Percentiles rank a stretch among this genome's conserved stretches.
Conservation (phyloP, 2,797 vertebrate species). For the Anisognathus igniventris region DNA sequence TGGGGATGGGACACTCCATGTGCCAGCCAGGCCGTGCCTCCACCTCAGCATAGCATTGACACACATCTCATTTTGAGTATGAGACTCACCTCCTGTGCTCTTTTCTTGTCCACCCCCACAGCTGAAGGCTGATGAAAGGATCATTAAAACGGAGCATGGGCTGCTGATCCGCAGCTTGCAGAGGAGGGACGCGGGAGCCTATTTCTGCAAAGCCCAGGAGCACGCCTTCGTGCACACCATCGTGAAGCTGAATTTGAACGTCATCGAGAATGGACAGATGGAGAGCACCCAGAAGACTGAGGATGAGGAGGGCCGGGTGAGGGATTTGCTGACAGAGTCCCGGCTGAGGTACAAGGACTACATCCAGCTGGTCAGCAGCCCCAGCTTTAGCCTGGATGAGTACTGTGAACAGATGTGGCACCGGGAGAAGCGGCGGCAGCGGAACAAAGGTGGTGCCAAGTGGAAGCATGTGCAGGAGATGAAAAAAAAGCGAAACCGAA, state of each 20-base stretch:
- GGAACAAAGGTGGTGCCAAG: constrained; percentile 82
- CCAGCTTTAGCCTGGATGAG: constrained; percentile 88
- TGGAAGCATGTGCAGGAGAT: constrained; percentile 97
- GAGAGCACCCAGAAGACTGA: constrained; percentile 78
- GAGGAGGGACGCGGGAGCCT: constrained; percentile 82
- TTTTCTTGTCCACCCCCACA: constrained; percentile 62
- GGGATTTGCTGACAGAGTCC: constrained; percentile 80
- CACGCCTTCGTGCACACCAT: constrained; percentile 89
- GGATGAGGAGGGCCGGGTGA: constrained; percentile 71
- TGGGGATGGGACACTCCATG: fast-evolving
- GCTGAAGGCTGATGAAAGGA: constrained; percentile 87
- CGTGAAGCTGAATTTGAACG: constrained; percentile 83
- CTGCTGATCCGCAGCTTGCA: constrained; percentile 91
- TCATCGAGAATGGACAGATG: constrained; percentile 86
- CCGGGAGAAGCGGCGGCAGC: constrained; percentile 83
- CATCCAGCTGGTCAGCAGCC: constrained; percentile 86
- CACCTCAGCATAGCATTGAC: not conserved
- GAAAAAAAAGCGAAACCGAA: constrained; percentile 91
- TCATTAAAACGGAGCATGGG: constrained; percentile 87
- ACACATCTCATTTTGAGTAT: not conserved
- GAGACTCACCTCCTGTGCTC: constrained; percentile 35
- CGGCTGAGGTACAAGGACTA: constrained; percentile 94
- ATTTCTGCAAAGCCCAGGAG: constrained; percentile 90
- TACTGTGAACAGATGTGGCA: constrained; percentile 96
- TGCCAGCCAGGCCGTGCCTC: not conserved